A percentile compares a stretch with the other conserved stretches of the same genome.
These are phyloP conservation scores for Phrynosoma platyrhinos DNA, from an alignment of 2,113 vertebrate genomes.

Conservation along the genomic window DNA sequence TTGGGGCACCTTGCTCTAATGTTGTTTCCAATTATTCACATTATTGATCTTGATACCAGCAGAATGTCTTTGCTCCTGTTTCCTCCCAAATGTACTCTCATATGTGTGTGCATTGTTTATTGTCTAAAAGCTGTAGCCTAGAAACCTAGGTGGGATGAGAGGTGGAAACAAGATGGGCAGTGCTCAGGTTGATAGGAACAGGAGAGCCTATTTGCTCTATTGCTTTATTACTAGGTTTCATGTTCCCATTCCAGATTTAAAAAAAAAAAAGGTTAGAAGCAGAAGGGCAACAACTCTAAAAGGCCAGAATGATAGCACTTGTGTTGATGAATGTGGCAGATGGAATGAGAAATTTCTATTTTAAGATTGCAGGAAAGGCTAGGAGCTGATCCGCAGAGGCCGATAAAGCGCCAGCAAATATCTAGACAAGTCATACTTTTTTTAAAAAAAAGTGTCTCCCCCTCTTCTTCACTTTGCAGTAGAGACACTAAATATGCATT, in stretches of 20 bases:
- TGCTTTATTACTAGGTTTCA: slow-evolving; percentile 36
- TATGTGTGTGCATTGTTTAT: background rate
- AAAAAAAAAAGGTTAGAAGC: slow-evolving; percentile 48
- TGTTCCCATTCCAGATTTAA: slow-evolving; percentile 44
- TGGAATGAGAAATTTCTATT: slow-evolving; percentile 67
- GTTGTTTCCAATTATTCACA: slow-evolving; percentile 15
- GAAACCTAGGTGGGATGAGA: slow-evolving; percentile 1
- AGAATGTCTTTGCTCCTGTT: background rate
- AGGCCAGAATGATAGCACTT: slow-evolving; percentile 40
- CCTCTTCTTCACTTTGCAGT: background rate
- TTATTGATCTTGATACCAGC: slow-evolving; percentile 14
- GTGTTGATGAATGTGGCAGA: slow-evolving; percentile 65
- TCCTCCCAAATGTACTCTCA: background rate
- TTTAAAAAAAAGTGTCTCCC: background rate
- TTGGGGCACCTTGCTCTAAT: background rate
- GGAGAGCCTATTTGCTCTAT: slow-evolving; percentile 17
- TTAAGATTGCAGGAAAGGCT: slow-evolving; percentile 62
- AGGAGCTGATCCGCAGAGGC: slow-evolving; percentile 53
- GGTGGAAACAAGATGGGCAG: slow-evolving; percentile 16
- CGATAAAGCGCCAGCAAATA: slow-evolving; percentile 48
- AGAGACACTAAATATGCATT: background rate
- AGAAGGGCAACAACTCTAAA: slow-evolving; percentile 46
- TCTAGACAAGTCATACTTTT: slow-evolving; percentile 42
- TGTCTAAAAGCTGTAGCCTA: slow-evolving; percentile 18
- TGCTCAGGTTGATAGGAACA: background rate